Evolutionary conservation across 2,113 vertebrate species (phyloP), one percentile per base, ranked within the genome.

Genomic region (Phocoena sinus): DNA sequence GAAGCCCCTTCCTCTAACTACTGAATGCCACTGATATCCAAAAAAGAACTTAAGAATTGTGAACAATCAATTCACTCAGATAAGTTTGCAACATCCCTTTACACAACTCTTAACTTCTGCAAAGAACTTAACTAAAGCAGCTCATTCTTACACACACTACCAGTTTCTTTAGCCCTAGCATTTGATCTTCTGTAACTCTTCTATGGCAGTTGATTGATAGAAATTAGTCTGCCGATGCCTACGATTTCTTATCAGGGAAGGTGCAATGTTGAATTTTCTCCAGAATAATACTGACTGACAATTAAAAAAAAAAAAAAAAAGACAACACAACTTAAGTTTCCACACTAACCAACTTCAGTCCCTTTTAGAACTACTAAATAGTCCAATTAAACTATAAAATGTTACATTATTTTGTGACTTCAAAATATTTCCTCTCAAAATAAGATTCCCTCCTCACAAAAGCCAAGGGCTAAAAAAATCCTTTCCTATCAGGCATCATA

Each of bases 391-490:
- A 96, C 33, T 65, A 36, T 44, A 91, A 90, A 96, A 79, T 53
- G 80, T 80, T 91, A 88, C 53, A 92, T 63, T 2, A 10, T 93
- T 97, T 88, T 85, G 23, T 89, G 83, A 88, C 88, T 65, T 96
- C 63, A 91, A 94, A 38, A 70, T 80, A 90, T 0, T 20, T 17
- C 11, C 26, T 83, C 67, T 76, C 53, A 80, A 62, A 86, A 82
- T 60, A 77, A 89, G 58, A 96, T 21, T 82, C 6, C 44, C 11
- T 70, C 79, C 26, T n/a, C 74, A 80, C 47, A 81, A 93, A 28
- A 97, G n/a, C 53, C 83, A 92, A 82, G 0, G 60, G 77, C 38
- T 50, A 0, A 62, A 60, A 26, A 47, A 58, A 62, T 67, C 25
- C 21, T n/a, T 50, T 82, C 53, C 47, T 62, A 85, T 71, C 67